These are phyloP conservation scores for Odobenus rosmarus DNA, from an alignment of 2,113 vertebrate species.

Conservation along the genomic window DNA sequence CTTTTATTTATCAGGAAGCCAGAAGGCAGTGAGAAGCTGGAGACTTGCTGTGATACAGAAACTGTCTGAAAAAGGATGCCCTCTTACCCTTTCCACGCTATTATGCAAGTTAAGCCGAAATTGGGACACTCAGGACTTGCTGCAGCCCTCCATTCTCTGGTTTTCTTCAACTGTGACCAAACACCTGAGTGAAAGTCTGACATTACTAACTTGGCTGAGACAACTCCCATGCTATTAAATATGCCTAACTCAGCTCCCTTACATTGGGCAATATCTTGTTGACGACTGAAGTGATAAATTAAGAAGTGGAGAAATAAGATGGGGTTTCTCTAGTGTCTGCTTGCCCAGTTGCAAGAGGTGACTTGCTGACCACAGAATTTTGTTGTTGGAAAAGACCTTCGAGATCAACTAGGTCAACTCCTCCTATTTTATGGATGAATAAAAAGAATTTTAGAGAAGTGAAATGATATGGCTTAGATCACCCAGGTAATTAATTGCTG, in stretches of 20 bases:
- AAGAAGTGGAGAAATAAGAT: constrained; percentile 72
- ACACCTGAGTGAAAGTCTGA: constrained; percentile 47
- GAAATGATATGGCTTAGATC: constrained; percentile 5
- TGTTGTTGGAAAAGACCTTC: constrained; percentile 62
- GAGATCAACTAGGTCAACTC: constrained; percentile 66
- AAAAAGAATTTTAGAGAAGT: constrained; percentile 5
- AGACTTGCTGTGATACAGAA: constrained; percentile 26
- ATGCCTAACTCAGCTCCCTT: constrained; percentile 72
- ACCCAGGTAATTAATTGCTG: background rate
- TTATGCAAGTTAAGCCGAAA: constrained; percentile 44
- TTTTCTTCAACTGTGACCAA: constrained; percentile 38
- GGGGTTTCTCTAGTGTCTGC: constrained; percentile 59
- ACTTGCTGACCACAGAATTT: constrained; percentile 61
- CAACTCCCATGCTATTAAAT: constrained; percentile 57
- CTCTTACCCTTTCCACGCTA: background rate
- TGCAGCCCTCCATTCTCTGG: background rate
- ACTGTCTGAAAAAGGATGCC: constrained; percentile 30
- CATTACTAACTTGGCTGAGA: constrained; percentile 51
- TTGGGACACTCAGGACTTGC: constrained; percentile 33
- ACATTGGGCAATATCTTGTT: constrained; percentile 60
- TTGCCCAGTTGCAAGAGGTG: constrained; percentile 50
- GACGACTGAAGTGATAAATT: constrained; percentile 70
- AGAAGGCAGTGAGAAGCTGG: background rate
- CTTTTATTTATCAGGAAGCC: constrained; percentile 61
- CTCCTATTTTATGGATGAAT: constrained; percentile 36